Conservation (phyloP, 2,888 invertebrate species). For the Tetrapedia diversipes region DNA sequence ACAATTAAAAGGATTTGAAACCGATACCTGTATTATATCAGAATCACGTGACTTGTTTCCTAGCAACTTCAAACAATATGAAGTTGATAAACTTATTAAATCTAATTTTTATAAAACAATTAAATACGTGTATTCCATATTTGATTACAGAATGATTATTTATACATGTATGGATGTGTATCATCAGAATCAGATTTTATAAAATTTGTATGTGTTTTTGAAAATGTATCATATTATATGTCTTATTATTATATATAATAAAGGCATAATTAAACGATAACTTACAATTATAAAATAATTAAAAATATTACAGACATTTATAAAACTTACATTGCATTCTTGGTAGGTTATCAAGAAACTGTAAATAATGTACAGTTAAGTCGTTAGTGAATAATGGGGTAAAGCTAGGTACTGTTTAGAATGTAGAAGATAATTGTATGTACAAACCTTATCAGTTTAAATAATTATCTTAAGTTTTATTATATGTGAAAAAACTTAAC, state of each 20-base stretch:
- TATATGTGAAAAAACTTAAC: slow-evolving; percentile 6
- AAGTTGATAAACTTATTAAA: slow-evolving; percentile 21
- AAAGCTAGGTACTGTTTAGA: slow-evolving; percentile 63
- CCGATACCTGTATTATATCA: slow-evolving; percentile 3
- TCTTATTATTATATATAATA: neutral
- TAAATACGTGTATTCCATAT: neutral
- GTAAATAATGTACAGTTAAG: slow-evolving; percentile 42
- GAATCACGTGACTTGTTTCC: slow-evolving; percentile 34
- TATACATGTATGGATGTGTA: neutral
- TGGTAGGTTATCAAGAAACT: slow-evolving; percentile 5
- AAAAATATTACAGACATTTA: neutral
- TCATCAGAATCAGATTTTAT: neutral
- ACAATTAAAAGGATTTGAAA: slow-evolving; percentile 31
- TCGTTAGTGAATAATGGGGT: slow-evolving; percentile 49
- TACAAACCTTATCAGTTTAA: slow-evolving; percentile 60
- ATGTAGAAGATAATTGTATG: slow-evolving; percentile 39
- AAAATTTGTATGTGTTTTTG: neutral
- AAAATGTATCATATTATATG: neutral
- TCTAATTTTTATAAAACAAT: neutral
- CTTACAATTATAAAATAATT: neutral
- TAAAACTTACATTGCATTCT: slow-evolving; percentile 2
- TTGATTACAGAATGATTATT: neutral
- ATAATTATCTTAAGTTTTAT: slow-evolving; percentile 36
- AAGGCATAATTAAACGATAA: neutral
- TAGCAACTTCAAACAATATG: slow-evolving; percentile 51